Evolutionary conservation across 1,140 invertebrate genomes (phyloP).

Genomic region (Atopsyche davidsoni): DNA sequence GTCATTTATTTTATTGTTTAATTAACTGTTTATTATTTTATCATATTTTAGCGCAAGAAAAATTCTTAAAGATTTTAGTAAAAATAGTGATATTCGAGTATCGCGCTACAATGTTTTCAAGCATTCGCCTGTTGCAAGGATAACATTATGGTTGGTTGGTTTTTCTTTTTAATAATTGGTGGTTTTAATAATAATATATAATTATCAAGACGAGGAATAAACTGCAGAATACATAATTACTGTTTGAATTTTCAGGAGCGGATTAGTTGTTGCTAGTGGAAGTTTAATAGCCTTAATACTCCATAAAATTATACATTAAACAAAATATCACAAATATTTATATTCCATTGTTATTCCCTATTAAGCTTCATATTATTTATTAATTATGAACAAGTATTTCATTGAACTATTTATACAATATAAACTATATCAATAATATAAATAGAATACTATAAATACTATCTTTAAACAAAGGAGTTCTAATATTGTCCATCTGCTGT

Average conservation of each 20-base stretch:
- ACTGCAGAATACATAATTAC: conserved; percentile 4
- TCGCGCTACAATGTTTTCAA: conserved; percentile 42
- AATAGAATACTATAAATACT: no score
- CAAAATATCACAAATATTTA: no score
- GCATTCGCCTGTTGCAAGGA: conserved; percentile 40
- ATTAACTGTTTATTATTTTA: conserved; percentile 12
- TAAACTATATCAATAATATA: no score
- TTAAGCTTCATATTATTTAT: no score
- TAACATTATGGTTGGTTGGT: conserved; percentile 43
- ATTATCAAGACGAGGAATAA: neutral
- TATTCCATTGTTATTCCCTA: no score
- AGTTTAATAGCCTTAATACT: conserved; percentile 38
- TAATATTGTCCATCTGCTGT: no score
- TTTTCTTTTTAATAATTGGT: conserved; percentile 13
- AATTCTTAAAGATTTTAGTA: conserved; percentile 46
- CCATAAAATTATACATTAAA: conserved; percentile 34
- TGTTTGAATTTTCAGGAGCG: conserved; percentile 38
- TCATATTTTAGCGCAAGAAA: conserved; percentile 45
- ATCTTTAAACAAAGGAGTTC: no score
- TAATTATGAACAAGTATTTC: no score
- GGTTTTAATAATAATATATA: neutral
- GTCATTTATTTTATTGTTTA: conserved; percentile 10
- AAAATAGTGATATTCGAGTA: conserved; percentile 44
- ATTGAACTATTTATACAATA: no score
- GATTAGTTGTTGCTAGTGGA: conserved; percentile 40